Base-by-base conservation (phyloP, 2,113 vertebrate species). In the Oceanodroma tethys region DNA sequence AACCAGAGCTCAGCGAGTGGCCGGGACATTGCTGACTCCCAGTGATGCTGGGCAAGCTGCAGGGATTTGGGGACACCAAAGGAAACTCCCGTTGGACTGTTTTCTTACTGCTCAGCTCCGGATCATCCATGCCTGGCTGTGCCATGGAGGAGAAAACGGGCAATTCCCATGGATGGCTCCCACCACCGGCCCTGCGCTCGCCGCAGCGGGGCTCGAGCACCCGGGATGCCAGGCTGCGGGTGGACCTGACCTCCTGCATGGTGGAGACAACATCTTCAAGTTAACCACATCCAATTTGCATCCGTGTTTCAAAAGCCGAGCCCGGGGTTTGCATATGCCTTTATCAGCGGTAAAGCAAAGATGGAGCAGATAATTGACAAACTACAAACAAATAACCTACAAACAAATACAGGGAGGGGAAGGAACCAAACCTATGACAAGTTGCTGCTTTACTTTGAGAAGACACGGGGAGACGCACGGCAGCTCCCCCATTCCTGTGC, bases 391-490 rank as follows among this genome's bases (percentile, higher is more conserved):
- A 74, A 72, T 23, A 63, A 26, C 20, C 15, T 7, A 36, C 72
- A 10, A 29, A 27, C 26, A 67, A 29, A 67, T 1, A 16, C 19
- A 5, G 17, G 29, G 13, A 43, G 32, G 30, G 30, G 67, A 34
- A 40, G 34, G 42, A 55, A 22, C 32, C 53, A 9, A 68, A 66
- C 20, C 34, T 2, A 4, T 6, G 4, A 7, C 20, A 5, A 11
- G 27, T 0, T 3, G 29, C 38, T 58, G 74, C 43, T 52, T 9
- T 14, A 10, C 30, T 25, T 45, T 8, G 1, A 59, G 75, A 56
- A 19, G 53, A 65, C 1, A 7, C 2, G 0, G 5, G 7, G 7
- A 18, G 10, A 6, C 42, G 10, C 1, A 0, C 0, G 13, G 38
- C 53, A 6, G n/a, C 3, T 52, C 47, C 70, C 45, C 29, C 15